These are phyloP conservation scores for Platynereis dumerilii DNA, from an alignment of 2,888 invertebrate genomes.

Conservation along the genomic window DNA sequence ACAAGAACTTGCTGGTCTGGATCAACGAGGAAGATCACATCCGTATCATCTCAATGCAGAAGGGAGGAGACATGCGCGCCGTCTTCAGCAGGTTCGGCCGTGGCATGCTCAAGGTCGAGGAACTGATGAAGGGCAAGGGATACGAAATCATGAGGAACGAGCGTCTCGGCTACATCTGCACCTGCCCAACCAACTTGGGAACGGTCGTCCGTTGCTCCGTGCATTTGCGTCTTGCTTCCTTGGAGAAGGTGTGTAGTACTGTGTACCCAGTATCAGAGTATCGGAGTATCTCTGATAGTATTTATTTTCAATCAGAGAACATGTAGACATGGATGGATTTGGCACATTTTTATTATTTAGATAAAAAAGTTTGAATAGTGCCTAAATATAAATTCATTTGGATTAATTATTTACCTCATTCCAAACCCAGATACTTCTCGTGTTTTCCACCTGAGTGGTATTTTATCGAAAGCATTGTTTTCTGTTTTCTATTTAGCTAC, in stretches of 20 bases:
- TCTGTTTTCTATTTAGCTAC: too few relatives aligned
- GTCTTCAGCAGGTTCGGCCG: constrained; percentile 42
- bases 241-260: constrained; percentile 28
- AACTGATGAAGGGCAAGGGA: constrained; percentile 77
- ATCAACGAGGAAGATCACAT: constrained; percentile 93
- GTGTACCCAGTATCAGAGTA: too few relatives aligned
- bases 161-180: constrained; percentile 41
- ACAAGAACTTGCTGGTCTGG: constrained; percentile 85
- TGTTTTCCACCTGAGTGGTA: too few relatives aligned
- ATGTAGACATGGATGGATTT: too few relatives aligned
- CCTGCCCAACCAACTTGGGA: constrained; percentile 43
- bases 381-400: too few relatives aligned
- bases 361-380: too few relatives aligned
- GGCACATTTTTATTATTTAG: too few relatives aligned
- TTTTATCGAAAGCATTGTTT: too few relatives aligned
- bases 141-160: constrained; percentile 35
- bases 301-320: too few relatives aligned
- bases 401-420: too few relatives aligned
- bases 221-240: constrained; percentile 37
- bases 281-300: too few relatives aligned
- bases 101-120: constrained; percentile 34
- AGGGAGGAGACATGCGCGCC: constrained; percentile 60
- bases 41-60: constrained; percentile 78
- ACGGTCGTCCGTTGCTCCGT: constrained; percentile 40
- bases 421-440: too few relatives aligned